phyloP scores from a whole-genome alignment of 37 sponge, comb jelly and placozoan genomes.

The Petrosia ficiformis region DNA sequence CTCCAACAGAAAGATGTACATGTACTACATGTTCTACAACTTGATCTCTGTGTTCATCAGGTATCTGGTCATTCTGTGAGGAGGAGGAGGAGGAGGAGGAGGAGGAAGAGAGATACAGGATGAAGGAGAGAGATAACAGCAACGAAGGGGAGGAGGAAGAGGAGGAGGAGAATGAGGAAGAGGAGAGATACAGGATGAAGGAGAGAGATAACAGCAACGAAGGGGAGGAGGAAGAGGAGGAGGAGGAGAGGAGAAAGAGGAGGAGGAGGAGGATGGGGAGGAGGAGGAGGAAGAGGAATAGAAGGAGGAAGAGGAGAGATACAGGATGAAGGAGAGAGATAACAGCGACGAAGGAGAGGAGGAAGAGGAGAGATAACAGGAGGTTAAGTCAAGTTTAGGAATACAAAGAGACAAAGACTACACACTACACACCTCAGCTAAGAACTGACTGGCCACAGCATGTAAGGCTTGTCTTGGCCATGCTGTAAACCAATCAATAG shows the following conservation, averaged over 20 bases:
- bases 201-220: no score
- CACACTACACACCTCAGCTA: conserved; percentile 75
- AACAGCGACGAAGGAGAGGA: no score
- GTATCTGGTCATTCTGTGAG: conserved; percentile 80
- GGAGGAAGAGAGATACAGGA: no score
- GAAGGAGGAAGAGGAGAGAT: no score
- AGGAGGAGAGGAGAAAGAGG: no score
- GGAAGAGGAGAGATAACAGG: not conserved
- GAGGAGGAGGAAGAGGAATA: no score
- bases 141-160: not conserved
- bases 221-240: no score
- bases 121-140: not conserved
- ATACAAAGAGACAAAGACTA: not conserved
- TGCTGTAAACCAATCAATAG: conserved; percentile 99
- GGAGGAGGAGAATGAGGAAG: no score
- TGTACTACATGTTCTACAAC: conserved; percentile 94
- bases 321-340: no score
- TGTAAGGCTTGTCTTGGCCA: conserved; percentile 98
- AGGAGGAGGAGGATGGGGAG: no score
- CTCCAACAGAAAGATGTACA: conserved; percentile 89
- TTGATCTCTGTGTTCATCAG: conserved; percentile 57
- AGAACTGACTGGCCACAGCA: conserved; percentile 94
- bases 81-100: not conserved
- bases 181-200: no score
- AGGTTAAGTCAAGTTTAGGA: not conserved